Evolutionary conservation across 2,888 invertebrate genomes (phyloP), one percentile per base, ranked within the genome.

Genomic region (Xanthorhoe designata): DNA sequence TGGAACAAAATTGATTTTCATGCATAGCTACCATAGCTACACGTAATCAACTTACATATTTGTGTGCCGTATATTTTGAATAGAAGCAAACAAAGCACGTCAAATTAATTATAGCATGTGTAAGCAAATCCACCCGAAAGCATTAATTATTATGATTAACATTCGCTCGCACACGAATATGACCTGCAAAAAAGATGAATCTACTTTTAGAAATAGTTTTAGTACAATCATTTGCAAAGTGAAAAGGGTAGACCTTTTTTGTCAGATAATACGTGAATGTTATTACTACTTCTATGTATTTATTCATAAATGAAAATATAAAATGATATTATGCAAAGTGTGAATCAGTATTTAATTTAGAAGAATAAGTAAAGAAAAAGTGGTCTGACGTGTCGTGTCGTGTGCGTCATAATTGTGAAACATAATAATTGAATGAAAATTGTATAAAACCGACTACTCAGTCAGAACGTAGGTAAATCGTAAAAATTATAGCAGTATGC

Each of bases 31-130:
- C 45, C 45, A 45, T 15, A 53, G 52, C 29, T 5, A 15, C 35
- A 35, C 10, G 53, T 53, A 53, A 53, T 53, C 47, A 32, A 52
- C 50, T 50, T 50, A 57, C 49, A 49, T 29, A 49, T 49, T n/a
- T 32, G 57, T 17, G 15, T 17, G 10, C 29, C 29, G 45, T 18
- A 35, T 53, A 47, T 47, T 53, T 51, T 42, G 32, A 50, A 54
- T 47, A 59, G 38, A n/a, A 47, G 32, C 57, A 52, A 52, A 55
- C 50, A 54, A 61, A 47, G 79, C 71, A 75, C 76, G 75, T 74
- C 80, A 80, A 80, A 87, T 86, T 87, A 86, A 85, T 87, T 82
- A 80, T 74, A 68, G 56, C 15, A 70, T 73, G 73, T 76, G 76
- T 50, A 75, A 74, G 73, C 74, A 64, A 61, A 85, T 79, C 85